A percentile compares a stretch with the other conserved stretches of the same genome.
These are phyloP conservation scores for Halcyon chelicuti DNA, from an alignment of 2,797 vertebrate species.

Conservation along the genomic window DNA sequence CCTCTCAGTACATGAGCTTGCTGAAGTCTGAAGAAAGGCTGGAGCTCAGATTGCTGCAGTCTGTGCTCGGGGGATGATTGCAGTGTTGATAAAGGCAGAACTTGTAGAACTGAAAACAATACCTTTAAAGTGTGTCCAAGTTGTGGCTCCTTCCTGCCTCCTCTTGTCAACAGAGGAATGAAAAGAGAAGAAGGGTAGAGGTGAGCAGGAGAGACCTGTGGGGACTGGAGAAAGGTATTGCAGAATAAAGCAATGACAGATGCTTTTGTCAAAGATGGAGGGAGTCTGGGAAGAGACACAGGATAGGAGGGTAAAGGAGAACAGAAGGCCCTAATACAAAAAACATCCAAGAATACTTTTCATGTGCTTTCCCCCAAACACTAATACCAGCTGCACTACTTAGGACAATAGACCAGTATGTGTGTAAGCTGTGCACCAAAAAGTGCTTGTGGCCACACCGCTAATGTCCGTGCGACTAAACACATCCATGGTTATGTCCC, in stretches of 20 bases:
- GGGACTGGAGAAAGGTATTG: not conserved
- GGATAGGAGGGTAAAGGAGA: not conserved
- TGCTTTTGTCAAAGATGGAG: not conserved
- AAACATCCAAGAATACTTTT: not conserved
- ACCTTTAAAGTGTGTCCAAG: not conserved
- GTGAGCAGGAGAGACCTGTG: not conserved
- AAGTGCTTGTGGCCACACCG: not conserved
- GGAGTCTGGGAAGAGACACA: not conserved
- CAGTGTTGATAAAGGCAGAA: not conserved
- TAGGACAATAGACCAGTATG: not conserved
- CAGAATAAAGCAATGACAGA: fast-evolving
- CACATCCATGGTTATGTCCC: not conserved
- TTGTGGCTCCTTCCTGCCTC: not conserved
- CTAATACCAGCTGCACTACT: not conserved
- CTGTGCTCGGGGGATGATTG: fast-evolving
- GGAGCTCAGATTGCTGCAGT: not conserved
- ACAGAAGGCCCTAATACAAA: not conserved
- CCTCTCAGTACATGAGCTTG: not conserved
- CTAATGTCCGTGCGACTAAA: not conserved
- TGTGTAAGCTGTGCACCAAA: not conserved
- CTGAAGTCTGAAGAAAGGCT: not conserved
- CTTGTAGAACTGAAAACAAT: not conserved
- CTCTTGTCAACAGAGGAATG: not conserved
- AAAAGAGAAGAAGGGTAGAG: not conserved
- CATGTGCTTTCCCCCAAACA: not conserved